Percentiles rank a stretch among this genome's conserved stretches.
Evolutionary conservation across 2,797 vertebrate species (phyloP).

Genomic region (Mus spretus): DNA sequence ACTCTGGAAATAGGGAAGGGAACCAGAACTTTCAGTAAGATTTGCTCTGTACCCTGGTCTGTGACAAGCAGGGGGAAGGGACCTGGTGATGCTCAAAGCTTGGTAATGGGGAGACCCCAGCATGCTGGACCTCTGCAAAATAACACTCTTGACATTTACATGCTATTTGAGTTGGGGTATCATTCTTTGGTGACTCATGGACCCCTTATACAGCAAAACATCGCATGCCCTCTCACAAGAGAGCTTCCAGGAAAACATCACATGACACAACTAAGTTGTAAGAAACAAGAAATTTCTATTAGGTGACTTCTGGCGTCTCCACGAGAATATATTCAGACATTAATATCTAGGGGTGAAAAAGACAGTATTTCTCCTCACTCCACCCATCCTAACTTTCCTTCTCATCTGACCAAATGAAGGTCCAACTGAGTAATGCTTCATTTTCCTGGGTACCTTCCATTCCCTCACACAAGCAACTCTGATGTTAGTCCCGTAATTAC

Average conservation of each 20-base stretch:
- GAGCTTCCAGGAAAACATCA: neutral
- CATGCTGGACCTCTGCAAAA: neutral
- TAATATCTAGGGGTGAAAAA: neutral
- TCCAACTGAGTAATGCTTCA: neutral
- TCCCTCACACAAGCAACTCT: neutral
- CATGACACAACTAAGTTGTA: neutral
- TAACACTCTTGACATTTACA: neutral
- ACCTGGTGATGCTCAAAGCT: neutral
- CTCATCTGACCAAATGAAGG: neutral
- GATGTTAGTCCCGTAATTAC: neutral
- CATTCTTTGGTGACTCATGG: neutral
- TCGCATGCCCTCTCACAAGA: neutral
- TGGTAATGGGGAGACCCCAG: neutral
- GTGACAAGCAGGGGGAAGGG: too few relatives aligned
- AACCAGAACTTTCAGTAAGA: too few relatives aligned
- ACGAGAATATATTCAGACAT: neutral
- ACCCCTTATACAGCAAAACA: neutral
- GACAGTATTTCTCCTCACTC: neutral
- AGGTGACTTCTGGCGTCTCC: neutral
- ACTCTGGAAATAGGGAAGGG: too few relatives aligned
- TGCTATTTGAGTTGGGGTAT: neutral
- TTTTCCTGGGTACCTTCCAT: neutral
- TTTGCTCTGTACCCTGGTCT: too few relatives aligned
- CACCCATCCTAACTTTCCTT: slow-evolving; percentile 14
- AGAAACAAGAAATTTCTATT: neutral